Percentiles rank a stretch among this genome's conserved stretches.
Evolutionary conservation across 2,113 vertebrate genomes (phyloP).

Genomic region (Pelvicachromis taeniatus): DNA sequence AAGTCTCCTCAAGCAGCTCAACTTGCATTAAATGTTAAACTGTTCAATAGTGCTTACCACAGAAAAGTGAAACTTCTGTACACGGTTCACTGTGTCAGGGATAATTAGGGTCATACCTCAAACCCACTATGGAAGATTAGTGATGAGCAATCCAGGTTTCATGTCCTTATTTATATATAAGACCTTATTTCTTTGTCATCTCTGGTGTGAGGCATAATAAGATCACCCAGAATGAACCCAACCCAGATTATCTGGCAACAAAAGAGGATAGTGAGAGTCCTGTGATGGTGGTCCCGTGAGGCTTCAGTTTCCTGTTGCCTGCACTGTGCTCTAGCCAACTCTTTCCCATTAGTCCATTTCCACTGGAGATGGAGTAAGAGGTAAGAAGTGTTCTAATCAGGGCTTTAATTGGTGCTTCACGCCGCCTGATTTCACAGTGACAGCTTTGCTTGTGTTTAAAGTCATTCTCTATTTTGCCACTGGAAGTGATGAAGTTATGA

Average conservation of each 20-base stretch:
- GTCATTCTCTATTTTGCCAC: neutral
- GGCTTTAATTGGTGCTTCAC: slow-evolving; percentile 38
- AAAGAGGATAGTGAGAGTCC: slow-evolving; percentile 26
- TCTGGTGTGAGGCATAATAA: slow-evolving; percentile 56
- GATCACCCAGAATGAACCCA: slow-evolving; percentile 65
- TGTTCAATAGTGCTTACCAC: neutral
- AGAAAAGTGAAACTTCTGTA: neutral
- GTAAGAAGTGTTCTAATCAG: slow-evolving; percentile 32
- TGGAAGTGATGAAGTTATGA: neutral
- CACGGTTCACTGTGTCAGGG: neutral
- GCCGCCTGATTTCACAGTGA: neutral
- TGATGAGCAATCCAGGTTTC: slow-evolving; percentile 26
- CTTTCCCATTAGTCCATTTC: slow-evolving; percentile 38
- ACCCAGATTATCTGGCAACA: slow-evolving; percentile 56
- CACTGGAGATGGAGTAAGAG: slow-evolving; percentile 26
- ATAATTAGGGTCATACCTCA: slow-evolving; percentile 29
- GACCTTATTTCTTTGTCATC: slow-evolving; percentile 37
- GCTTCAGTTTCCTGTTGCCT: slow-evolving; percentile 24
- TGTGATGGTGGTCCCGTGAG: neutral
- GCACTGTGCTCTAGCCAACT: slow-evolving; percentile 12
- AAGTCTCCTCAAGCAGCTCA: neutral
- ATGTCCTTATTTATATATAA: no score
- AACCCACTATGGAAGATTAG: neutral
- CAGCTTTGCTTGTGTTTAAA: neutral
- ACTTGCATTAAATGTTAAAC: neutral